Base-by-base conservation (phyloP, 2,113 vertebrate species). In the Pandion haliaetus region DNA sequence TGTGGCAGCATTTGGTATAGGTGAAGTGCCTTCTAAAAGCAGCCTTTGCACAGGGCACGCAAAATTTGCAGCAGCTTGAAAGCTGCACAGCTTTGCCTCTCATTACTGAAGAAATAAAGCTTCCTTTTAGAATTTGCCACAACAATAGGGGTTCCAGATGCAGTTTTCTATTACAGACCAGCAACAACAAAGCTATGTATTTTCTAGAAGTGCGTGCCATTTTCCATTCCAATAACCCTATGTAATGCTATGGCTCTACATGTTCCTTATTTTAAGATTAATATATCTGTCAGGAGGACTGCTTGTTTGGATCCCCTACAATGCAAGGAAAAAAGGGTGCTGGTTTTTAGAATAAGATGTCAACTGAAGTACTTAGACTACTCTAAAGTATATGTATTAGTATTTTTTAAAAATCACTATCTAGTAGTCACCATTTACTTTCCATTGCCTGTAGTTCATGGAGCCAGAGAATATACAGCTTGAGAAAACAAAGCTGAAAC, bases 51-150 rank as follows among this genome's bases (percentile, higher is more conserved):
- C 78, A 94, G 87, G 83, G 86, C 82, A 54, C 14, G 20, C 58
- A 62, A 88, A 93, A 85, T 97, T 92, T 88, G 81, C 49, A 76
- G 82, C 50, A 93, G 57, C 85, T 97, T 95, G 63, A 81, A 97
- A 98, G 89, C 54, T 82, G 63, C 72, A n/a, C 38, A 17, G 67
- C n/a, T 95, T 92, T 96, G 88, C 59, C 57, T 96, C 89, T 97
- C 77, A 84, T 92, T 97, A 91, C 67, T 86, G 50, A 45, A 93
- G 95, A 97, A 97, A 96, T 92, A 95, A 97, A 95, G 67, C 82
- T 96, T 97, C 79, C 93, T 93, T 97, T 97, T 76, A 95, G 92
- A 57, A 70, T 77, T 50, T 86, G 52, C 52, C 77, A 62, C 38
- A 89, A 73, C 92, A 92, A 44, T 40, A 76, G 93, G 85, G 73